Conservation (phyloP, 37 sponge, comb jelly and placozoan species). For the Ianthella basta region DNA sequence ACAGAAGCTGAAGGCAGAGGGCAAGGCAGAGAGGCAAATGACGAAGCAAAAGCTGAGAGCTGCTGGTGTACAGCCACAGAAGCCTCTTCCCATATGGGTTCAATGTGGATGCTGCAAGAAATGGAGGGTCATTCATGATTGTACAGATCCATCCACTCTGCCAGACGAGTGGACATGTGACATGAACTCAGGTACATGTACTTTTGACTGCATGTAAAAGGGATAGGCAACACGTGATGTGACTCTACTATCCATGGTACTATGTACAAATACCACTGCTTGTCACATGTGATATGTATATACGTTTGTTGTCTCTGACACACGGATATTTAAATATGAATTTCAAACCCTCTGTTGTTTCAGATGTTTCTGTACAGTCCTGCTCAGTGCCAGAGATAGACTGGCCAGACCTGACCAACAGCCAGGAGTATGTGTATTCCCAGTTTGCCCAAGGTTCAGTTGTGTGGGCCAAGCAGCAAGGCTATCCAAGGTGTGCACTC, state of each 20-base stretch:
- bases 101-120: constrained; percentile 78
- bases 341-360: background rate
- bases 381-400: constrained; percentile 50
- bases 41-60: background rate
- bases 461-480: constrained; percentile 74
- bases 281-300: no score
- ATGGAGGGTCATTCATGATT: constrained; percentile 63
- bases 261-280: no score
- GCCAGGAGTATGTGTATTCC: constrained; percentile 73
- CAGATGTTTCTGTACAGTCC: constrained; percentile 39
- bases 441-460: constrained; percentile 63
- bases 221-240: background rate
- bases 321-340: background rate
- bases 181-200: constrained; percentile 58
- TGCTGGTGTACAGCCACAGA: constrained; percentile 6
- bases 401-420: constrained; percentile 47
- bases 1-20: background rate
- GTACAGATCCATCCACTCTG: constrained; percentile 49
- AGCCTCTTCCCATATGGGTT: constrained; percentile 65
- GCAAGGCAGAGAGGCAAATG: background rate
- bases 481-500: constrained; percentile 69
- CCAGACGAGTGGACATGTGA: constrained; percentile 71
- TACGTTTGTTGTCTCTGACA: background rate
- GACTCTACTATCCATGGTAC: background rate
- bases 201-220: background rate